These are phyloP conservation scores for Semotilus atromaculatus DNA, from an alignment of 2,797 vertebrate species.

Conservation along the genomic window DNA sequence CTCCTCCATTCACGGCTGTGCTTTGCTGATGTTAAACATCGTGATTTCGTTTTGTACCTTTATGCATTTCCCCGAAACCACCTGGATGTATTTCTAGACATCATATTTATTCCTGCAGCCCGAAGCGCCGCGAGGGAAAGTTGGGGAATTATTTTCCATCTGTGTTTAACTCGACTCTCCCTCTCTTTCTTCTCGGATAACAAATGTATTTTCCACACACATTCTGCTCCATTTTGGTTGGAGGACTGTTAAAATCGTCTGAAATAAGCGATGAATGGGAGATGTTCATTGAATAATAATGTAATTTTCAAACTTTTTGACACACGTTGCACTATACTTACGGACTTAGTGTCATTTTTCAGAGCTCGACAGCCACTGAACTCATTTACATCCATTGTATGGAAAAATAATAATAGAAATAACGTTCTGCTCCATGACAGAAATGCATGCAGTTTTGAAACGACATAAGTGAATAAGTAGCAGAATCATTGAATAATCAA, in stretches of 20 bases:
- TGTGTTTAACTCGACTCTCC: background rate
- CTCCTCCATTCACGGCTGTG: constrained; percentile 17
- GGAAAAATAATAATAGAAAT: background rate
- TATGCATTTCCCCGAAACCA: background rate
- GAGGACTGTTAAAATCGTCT: background rate
- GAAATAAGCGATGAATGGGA: background rate
- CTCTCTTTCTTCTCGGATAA: background rate
- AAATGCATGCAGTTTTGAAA: background rate
- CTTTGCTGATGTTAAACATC: background rate
- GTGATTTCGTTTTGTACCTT: constrained; percentile 20
- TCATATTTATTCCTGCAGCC: constrained; percentile 12
- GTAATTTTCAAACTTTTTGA: too few relatives aligned
- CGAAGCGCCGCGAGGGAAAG: background rate
- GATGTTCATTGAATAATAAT: background rate
- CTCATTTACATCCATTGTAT: background rate
- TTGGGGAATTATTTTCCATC: background rate
- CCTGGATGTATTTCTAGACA: constrained; percentile 15
- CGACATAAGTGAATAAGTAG: background rate
- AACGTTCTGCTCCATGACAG: background rate
- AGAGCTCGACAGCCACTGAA: background rate
- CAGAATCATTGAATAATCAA: too few relatives aligned
- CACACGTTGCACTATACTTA: background rate
- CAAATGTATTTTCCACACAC: background rate
- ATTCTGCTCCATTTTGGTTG: background rate
- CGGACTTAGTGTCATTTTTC: background rate